Base-by-base conservation (phyloP, 2,797 vertebrate genomes). In the Centroberyx gerrardi region DNA sequence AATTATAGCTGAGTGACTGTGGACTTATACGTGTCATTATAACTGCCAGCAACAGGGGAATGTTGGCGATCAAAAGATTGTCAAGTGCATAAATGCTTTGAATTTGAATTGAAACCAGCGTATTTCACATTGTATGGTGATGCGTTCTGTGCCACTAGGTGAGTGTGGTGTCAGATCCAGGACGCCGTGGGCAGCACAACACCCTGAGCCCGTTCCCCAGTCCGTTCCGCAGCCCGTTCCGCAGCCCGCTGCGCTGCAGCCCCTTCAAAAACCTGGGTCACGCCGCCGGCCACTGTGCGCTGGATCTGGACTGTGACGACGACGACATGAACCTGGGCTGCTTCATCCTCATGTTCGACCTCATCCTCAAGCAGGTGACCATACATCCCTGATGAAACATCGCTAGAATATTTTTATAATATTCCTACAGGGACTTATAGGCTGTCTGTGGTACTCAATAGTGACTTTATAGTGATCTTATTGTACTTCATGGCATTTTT, bases 311-410 rank as follows among this genome's bases (percentile, higher is more conserved):
- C 84, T 96, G 97, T 86, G 98, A 99, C 40, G 98, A 99, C 42
- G 98, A 99, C 46, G 98, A 99, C 90, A 98, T 99, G 97, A 99
- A 99, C 94, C 95, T 99, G 67, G 97, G 97, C 93, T 99, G 98
- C 93, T 99, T 99, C 92, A 99, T 99, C 91, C 96, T 99, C 84
- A 99, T 99, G 98, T 99, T 99, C 88, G 98, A 99, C 90, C 97
- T 99, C 90, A 95, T 99, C 88, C 91, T 99, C 72, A 99, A 99
- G 91, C 98, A 99, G 98, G 98, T 99, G 93, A 86, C 7, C 27
- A 42, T 13, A 60, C 18, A 10, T 10, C 28, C 7, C 54, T 58
- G 1, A 46, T 44, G 15, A 33, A 42, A 18, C 8, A 55, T 27
- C 18, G 33, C 48, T 40, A 40, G 9, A 12, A 40, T 40, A 10